phyloP scores from a whole-genome alignment of 2,113 vertebrate species.

The Pseudopipra pipra region DNA sequence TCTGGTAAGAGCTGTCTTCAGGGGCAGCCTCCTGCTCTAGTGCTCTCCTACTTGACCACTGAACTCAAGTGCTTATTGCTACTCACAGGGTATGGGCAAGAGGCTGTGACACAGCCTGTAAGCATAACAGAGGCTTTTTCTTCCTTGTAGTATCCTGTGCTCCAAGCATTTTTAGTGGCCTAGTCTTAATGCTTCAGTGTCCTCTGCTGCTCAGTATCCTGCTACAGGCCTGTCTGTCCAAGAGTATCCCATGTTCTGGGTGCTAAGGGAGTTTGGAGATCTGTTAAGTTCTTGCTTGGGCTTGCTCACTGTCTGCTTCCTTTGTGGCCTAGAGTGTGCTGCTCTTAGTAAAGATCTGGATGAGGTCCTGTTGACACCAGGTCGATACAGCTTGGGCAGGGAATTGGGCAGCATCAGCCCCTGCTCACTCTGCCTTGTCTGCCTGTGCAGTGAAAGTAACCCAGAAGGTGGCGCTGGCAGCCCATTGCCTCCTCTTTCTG shows the following conservation, averaged over 20 bases:
- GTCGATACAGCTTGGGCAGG: background rate
- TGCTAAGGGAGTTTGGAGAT: background rate
- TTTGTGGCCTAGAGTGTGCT: background rate
- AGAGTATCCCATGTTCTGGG: background rate
- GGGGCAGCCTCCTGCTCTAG: background rate
- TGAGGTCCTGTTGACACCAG: background rate
- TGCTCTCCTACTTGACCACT: background rate
- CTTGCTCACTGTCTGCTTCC: background rate
- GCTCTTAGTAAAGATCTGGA: background rate
- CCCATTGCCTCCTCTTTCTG: background rate
- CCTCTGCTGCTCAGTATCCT: background rate
- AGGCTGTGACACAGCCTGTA: rapidly evolving
- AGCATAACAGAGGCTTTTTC: background rate
- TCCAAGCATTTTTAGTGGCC: background rate
- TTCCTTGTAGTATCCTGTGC: background rate
- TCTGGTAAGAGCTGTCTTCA: slow-evolving; percentile 75
- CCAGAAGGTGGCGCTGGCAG: slow-evolving; percentile 19
- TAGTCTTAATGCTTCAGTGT: background rate
- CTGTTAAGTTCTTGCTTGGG: background rate
- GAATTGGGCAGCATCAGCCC: background rate
- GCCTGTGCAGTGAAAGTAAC: background rate
- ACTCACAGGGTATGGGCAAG: rapidly evolving
- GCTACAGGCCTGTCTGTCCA: background rate
- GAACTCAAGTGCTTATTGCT: background rate
- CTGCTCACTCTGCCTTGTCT: background rate